These are phyloP conservation scores for Caradrina clavipalpis DNA, from an alignment of 2,888 invertebrate species.

Conservation along the genomic window DNA sequence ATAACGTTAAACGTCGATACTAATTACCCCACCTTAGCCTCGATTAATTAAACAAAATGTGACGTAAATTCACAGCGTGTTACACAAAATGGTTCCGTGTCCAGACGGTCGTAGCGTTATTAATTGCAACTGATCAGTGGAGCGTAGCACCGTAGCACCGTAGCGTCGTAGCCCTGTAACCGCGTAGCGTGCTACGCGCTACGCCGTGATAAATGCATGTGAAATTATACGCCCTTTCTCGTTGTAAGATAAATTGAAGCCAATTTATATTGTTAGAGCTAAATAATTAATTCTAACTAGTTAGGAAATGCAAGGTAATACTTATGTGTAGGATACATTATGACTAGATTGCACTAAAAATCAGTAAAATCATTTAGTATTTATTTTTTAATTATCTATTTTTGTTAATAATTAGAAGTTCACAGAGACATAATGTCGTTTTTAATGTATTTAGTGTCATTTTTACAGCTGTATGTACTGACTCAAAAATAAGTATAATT, in stretches of 20 bases:
- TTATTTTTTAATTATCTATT: too few relatives aligned
- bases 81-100: constrained; percentile 28
- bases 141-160: constrained; percentile 59
- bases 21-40: constrained; percentile 9
- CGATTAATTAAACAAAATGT: constrained; percentile 24
- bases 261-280: neutral
- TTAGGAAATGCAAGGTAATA: neutral
- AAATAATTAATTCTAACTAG: neutral
- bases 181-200: constrained; percentile 46
- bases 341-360: too few relatives aligned
- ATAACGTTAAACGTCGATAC: neutral
- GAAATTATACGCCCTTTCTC: constrained; percentile 35
- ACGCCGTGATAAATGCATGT: constrained; percentile 48
- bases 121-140: constrained; percentile 54
- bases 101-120: constrained; percentile 46
- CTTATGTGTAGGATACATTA: too few relatives aligned
- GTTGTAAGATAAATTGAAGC: constrained; percentile 16
- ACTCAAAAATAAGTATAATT: too few relatives aligned
- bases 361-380: too few relatives aligned
- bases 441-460: too few relatives aligned
- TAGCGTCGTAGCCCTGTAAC: constrained; percentile 31
- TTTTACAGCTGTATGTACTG: too few relatives aligned
- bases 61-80: constrained; percentile 18
- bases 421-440: too few relatives aligned
- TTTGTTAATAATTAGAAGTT: too few relatives aligned